Conservation (phyloP, 1,140 invertebrate genomes). For the Wasmannia auropunctata region DNA sequence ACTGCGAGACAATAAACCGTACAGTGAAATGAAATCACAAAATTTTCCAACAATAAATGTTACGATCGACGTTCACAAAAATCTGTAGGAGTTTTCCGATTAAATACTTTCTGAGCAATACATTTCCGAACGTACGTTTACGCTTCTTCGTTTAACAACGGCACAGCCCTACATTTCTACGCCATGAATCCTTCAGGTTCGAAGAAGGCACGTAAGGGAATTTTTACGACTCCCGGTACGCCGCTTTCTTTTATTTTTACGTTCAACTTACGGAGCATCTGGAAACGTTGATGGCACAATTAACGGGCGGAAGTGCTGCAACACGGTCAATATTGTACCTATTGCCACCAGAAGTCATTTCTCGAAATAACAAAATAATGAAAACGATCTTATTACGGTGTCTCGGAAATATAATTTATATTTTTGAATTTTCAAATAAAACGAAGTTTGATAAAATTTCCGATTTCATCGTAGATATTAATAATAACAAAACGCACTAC, state of each 20-base stretch:
- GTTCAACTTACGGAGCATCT: slow-evolving; percentile 38
- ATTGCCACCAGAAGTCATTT: neutral
- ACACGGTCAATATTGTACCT: slow-evolving; percentile 43
- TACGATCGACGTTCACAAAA: slow-evolving; percentile 20
- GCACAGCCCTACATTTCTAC: neutral
- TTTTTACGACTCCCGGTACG: slow-evolving; percentile 43
- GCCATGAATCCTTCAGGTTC: slow-evolving; percentile 51
- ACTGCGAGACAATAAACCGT: neutral
- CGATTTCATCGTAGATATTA: neutral
- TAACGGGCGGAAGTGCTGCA: slow-evolving; percentile 61
- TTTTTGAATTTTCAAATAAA: neutral
- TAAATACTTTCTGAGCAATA: slow-evolving; percentile 38
- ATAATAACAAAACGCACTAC: neutral
- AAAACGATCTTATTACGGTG: neutral
- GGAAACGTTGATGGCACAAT: slow-evolving; percentile 59
- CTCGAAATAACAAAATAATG: slow-evolving; percentile 33
- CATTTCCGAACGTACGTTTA: slow-evolving; percentile 38
- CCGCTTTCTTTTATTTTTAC: slow-evolving; percentile 59
- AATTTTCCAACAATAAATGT: neutral
- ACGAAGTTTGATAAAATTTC: neutral
- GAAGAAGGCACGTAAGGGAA: slow-evolving; percentile 47
- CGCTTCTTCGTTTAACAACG: slow-evolving; percentile 8
- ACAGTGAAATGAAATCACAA: neutral
- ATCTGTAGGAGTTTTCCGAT: slow-evolving; percentile 48
- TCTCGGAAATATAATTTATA: neutral